Conservation (phyloP, 2,113 vertebrate genomes). For the Datnioides undecimradiatus region DNA sequence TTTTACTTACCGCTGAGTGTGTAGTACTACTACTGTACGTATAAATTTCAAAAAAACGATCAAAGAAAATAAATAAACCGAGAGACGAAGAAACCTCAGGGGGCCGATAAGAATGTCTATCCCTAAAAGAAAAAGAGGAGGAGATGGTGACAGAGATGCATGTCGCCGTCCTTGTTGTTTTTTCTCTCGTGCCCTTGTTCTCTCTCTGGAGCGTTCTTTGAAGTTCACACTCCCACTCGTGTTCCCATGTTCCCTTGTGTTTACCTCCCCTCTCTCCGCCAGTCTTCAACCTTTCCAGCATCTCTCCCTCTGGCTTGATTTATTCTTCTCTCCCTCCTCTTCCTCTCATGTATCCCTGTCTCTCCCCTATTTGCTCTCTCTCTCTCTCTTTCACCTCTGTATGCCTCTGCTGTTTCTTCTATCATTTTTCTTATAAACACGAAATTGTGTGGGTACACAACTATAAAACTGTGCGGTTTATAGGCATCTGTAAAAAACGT, state of each 20-base stretch:
- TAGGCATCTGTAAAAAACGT: not conserved
- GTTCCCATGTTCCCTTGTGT: not conserved
- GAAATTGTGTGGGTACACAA: not conserved
- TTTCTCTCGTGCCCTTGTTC: not conserved
- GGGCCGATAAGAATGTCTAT: not conserved
- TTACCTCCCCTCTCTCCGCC: constrained; percentile 5
- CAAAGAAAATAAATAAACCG: not conserved
- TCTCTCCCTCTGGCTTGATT: not conserved
- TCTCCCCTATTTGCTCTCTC: not conserved
- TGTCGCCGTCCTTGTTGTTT: not conserved
- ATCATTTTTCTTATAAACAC: not conserved
- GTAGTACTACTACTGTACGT: not conserved
- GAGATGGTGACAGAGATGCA: constrained; percentile 12
- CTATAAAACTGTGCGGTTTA: not conserved
- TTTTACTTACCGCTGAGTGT: not conserved
- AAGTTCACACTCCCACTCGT: not conserved
- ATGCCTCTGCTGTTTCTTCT: not conserved
- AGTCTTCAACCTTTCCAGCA: not conserved
- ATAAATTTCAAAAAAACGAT: not conserved
- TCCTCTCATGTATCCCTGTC: not conserved
- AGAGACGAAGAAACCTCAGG: not conserved
- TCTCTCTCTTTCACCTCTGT: not conserved
- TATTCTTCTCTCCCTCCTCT: not conserved
- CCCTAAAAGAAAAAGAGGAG: not conserved
- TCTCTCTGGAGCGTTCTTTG: constrained; percentile 17